These are phyloP conservation scores for Hofmannophila pseudospretella DNA, from an alignment of 2,888 invertebrate genomes.

Conservation along the genomic window DNA sequence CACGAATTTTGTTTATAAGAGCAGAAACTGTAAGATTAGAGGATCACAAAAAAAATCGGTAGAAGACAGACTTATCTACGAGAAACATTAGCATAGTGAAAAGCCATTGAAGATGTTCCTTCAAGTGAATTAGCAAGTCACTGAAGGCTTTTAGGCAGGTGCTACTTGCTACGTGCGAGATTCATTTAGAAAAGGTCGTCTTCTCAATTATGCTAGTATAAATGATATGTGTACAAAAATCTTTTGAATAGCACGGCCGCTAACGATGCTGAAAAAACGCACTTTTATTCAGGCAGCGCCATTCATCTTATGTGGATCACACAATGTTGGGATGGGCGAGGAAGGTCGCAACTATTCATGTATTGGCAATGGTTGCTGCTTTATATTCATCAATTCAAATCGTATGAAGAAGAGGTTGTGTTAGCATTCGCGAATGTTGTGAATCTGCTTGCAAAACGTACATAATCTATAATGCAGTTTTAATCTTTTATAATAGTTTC, in stretches of 20 bases:
- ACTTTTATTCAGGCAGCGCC: constrained; percentile 46
- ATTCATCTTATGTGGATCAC: constrained; percentile 49
- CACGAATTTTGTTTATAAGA: constrained; percentile 22
- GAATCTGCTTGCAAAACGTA: neutral
- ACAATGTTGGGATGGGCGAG: constrained; percentile 63
- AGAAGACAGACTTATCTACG: neutral
- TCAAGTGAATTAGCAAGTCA: constrained; percentile 14
- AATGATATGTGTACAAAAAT: constrained; percentile 25
- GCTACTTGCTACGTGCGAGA: constrained; percentile 2
- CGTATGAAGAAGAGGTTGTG: constrained; percentile 22
- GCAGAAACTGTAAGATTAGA: constrained; percentile 4
- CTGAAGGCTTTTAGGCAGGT: constrained; percentile 10
- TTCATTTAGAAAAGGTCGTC: constrained; percentile 12
- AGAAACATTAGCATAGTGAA: neutral
- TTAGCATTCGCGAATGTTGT: constrained; percentile 11
- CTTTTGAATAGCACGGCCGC: constrained; percentile 32
- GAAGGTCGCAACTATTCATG: constrained; percentile 63
- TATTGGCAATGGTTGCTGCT: constrained; percentile 42
- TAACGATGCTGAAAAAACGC: constrained; percentile 50
- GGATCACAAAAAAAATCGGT: neutral
- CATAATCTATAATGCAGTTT: too few relatives aligned
- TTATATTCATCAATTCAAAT: constrained; percentile 35
- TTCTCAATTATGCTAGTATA: constrained; percentile 17
- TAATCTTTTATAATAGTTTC: too few relatives aligned
- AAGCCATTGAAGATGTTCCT: neutral